Percentiles rank a stretch among this genome's conserved stretches.
phyloP scores from a whole-genome alignment of 2,888 invertebrate species.

The Drosophila macrospina region DNA sequence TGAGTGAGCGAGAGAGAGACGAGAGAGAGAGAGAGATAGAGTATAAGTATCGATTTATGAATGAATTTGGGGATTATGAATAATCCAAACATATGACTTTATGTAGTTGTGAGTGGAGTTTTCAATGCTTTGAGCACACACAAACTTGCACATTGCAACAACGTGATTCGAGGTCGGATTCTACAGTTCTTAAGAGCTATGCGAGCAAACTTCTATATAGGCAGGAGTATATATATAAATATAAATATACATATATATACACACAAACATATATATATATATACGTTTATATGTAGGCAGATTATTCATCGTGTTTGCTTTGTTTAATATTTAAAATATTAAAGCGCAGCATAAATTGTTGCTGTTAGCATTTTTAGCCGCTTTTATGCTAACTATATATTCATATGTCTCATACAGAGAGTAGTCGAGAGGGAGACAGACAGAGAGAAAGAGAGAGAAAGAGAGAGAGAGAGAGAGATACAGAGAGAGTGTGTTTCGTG shows the following conservation, averaged over 20 bases:
- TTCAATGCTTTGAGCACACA: constrained; percentile 1
- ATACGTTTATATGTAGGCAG: constrained; percentile 9
- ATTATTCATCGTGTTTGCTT: constrained; percentile 10
- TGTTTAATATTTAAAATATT: not conserved
- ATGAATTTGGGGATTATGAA: constrained; percentile 16
- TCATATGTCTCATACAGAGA: constrained; percentile 7
- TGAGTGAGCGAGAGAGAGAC: not conserved
- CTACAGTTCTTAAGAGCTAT: constrained; percentile 9
- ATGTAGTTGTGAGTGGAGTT: constrained; percentile 4
- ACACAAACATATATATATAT: constrained; percentile 13
- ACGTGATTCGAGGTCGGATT: not conserved
- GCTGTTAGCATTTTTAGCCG: constrained; percentile 23
- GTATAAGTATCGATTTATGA: constrained; percentile 18
- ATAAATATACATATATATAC: constrained; percentile 14
- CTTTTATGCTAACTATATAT: constrained; percentile 23
- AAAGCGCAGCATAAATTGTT: constrained; percentile 26
- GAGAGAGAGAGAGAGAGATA: constrained; percentile 1
- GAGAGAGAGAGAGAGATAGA: not conserved
- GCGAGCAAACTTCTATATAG: not conserved
- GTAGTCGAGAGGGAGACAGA: too few relatives aligned
- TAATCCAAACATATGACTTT: constrained; percentile 11
- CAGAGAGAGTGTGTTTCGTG: not conserved
- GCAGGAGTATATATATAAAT: constrained; percentile 2
- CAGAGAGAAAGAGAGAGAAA: too few relatives aligned
- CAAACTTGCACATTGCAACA: not conserved